Evolutionary conservation across 1,140 invertebrate species (phyloP).

Genomic region (Drosophila kikkawai): DNA sequence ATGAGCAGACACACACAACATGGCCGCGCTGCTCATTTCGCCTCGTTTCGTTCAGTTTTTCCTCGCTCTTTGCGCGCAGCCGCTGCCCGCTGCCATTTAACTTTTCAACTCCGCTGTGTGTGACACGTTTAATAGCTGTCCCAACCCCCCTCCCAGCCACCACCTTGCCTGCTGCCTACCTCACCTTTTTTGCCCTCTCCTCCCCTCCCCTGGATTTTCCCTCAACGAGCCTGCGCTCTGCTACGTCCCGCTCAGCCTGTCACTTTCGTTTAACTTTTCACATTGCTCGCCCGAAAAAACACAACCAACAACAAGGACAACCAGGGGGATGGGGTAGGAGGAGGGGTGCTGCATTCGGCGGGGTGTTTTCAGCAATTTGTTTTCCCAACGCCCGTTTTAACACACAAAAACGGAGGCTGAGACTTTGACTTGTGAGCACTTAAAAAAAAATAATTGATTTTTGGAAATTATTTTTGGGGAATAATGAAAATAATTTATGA

Average conservation of each 20-base stretch:
- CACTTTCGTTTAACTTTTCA: conserved; percentile 83
- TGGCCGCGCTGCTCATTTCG: conserved; percentile 69
- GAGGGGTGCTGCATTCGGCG: conserved; percentile 37
- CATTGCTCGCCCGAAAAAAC: conserved; percentile 56
- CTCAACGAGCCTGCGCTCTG: conserved; percentile 33
- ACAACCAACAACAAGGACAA: conserved; percentile 43
- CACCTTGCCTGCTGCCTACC: conserved; percentile 3
- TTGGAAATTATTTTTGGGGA: neutral
- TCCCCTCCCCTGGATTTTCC: conserved; percentile 18
- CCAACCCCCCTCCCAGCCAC: conserved; percentile 5
- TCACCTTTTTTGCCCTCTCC: neutral
- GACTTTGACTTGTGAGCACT: conserved; percentile 63
- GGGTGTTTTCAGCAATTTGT: conserved; percentile 81
- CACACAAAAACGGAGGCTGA: conserved; percentile 60
- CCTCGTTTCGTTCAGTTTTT: conserved; percentile 22
- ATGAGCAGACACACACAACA: conserved; percentile 45
- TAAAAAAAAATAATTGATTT: conserved; percentile 3
- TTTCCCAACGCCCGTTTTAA: conserved; percentile 80
- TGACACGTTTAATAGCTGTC: conserved; percentile 79
- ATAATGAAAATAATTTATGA: no score
- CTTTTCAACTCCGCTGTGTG: conserved; percentile 77
- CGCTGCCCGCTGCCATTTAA: conserved; percentile 71
- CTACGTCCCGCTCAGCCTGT: conserved; percentile 61
- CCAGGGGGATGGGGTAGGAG: conserved; percentile 1
- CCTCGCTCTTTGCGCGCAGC: conserved; percentile 33